phyloP scores from a whole-genome alignment of 2,797 vertebrate species.

The Potorous gilbertii region DNA sequence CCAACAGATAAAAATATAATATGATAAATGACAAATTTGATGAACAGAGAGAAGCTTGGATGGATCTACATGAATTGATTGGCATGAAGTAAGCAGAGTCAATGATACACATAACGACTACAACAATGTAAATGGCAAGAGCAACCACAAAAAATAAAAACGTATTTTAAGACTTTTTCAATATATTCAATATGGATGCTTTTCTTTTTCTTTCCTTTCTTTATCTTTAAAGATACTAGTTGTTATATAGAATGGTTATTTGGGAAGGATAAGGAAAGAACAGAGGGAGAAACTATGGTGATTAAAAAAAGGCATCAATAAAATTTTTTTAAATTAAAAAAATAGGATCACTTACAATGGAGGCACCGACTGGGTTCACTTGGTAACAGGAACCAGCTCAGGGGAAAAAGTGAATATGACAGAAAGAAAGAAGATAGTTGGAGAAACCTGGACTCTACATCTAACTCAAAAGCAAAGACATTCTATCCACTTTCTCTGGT shows the following conservation, averaged over 20 bases:
- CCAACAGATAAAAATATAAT: background rate
- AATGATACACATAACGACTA: background rate
- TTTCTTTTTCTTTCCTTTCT: background rate
- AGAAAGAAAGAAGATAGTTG: too few relatives aligned
- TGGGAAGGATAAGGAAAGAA: too few relatives aligned
- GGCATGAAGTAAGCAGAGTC: background rate
- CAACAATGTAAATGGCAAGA: background rate
- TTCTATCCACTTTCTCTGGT: background rate
- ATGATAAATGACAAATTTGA: background rate
- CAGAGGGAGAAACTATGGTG: too few relatives aligned
- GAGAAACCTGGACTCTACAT: background rate
- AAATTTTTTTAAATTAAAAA: too few relatives aligned
- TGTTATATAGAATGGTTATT: too few relatives aligned
- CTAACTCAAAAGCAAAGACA: background rate
- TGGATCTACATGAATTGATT: background rate
- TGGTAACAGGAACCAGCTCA: too few relatives aligned
- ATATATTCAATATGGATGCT: background rate
- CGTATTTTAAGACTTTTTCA: background rate
- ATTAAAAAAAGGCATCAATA: too few relatives aligned
- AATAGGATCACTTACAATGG: too few relatives aligned
- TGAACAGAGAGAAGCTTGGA: background rate
- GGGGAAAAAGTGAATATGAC: too few relatives aligned
- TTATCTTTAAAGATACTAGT: background rate
- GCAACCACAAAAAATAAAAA: background rate
- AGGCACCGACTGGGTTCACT: too few relatives aligned